Evolutionary conservation across 2,113 vertebrate species (phyloP), one percentile per base, ranked within the genome.

Genomic region (Callospermophilus lateralis): DNA sequence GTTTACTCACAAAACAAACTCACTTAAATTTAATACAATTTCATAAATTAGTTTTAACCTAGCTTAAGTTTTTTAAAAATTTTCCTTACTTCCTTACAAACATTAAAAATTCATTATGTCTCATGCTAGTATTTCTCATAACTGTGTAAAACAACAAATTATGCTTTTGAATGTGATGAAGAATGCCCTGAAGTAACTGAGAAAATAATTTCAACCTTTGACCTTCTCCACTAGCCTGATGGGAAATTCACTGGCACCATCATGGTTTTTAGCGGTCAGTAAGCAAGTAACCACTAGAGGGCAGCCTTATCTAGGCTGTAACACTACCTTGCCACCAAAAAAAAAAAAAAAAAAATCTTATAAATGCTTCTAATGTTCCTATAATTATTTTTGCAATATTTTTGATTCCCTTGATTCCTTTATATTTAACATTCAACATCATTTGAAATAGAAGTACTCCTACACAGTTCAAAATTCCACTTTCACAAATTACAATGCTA

Each of bases 231-330:
- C 39, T 77, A 74, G 97, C 94, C 96, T 96, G 95, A 96, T 96
- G 94, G 98, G 97, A 97, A 96, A 98, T 97, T 97, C 95, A 92
- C 2, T 90, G 93, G 80, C 87, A 96, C 91, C 68, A 68, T 51
- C 26, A 28, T 0, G 0, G 8, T 28, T 84, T 72, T 92, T 45
- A 28, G 86, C 7, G 0, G 28, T 74, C 72, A 61, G 2, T 0
- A n/a, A 55, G 9, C 6, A 67, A 72, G 20, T 16, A 61, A 74
- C 97, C 98, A 96, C 98, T 97, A 98, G 98, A 97, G 97, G 98
- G 98, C 98, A 97, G 94, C 72, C 96, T 97, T 79, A 93, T 96
- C 92, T 96, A 95, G 95, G 96, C 72, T n/a, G 97, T 97, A 92
- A 95, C 12, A 15, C 13, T 10, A 34, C 19, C 32, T 17, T 26